Evolutionary conservation across 1,140 invertebrate genomes (phyloP), one percentile per base, ranked within the genome.

Genomic region (Drosophila punjabiensis): DNA sequence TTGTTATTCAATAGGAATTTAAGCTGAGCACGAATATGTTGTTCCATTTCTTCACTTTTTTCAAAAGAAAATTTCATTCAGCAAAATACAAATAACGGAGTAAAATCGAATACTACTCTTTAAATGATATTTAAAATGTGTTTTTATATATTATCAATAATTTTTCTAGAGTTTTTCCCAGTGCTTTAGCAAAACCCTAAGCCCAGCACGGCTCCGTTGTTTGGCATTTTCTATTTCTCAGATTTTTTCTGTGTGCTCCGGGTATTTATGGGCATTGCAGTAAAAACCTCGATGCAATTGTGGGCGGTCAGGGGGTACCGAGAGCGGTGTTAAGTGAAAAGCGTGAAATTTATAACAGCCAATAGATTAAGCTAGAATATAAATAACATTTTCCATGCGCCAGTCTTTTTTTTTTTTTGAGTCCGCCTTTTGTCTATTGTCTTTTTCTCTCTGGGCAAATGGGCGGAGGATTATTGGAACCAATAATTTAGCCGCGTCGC

Each of bases 271-370:
- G 76, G 35, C 76, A 70, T 58, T 78, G 76, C 65, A 70, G 75
- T 58, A 77, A 77, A 77, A 77, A 77, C 75, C 75, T 48, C 75
- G 53, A 79, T 79, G 76, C 76, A 79, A 39, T 79, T 79, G 76
- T 74, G 69, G 47, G 64, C 11, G 55, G 59, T 11, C 33, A 39
- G 47, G 55, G 48, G 33, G 58, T 16, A 39, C 37, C 16, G 55
- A 16, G 18, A 41, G 65, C 73, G 73, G 37, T 73, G 80, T 66
- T 77, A 84, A 81, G 62, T 77, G 73, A 81, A 85, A 81, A 85
- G 74, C 82, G 65, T 70, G 61, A 81, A 81, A 85, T 85, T 85
- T 86, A 86, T 78, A 86, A 81, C 82, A 75, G 68, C 79, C 64
- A 81, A 86, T 85, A 81, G 74, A 85, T 85, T 86, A 78, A 65